phyloP scores from a whole-genome alignment of 2,797 vertebrate genomes.

The Dermochelys coriacea region DNA sequence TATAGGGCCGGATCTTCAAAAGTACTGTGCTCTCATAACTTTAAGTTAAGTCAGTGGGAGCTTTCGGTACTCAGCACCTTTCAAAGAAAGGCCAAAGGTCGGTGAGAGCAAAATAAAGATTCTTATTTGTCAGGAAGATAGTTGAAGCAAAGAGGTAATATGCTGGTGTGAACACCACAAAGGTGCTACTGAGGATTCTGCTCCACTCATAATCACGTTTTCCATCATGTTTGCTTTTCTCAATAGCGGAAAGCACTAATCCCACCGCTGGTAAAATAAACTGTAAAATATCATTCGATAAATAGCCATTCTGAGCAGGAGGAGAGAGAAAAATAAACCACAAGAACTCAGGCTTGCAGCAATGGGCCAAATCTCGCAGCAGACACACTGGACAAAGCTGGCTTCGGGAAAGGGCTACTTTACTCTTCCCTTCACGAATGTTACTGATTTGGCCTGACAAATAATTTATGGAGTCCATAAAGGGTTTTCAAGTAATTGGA shows the following conservation, averaged over 20 bases:
- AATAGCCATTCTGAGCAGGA: background rate
- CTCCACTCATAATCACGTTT: background rate
- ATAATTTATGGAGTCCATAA: background rate
- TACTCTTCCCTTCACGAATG: fast-evolving
- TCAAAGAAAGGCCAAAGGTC: fast-evolving
- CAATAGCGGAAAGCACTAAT: background rate
- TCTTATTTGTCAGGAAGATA: background rate
- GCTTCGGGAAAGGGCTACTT: background rate
- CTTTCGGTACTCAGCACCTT: background rate
- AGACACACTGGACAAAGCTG: fast-evolving
- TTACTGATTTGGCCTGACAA: background rate
- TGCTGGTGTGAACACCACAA: background rate
- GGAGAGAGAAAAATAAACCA: background rate
- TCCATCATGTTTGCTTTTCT: background rate
- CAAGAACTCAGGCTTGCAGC: background rate
- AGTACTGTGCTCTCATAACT: background rate
- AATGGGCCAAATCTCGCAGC: background rate
- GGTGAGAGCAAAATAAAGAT: fast-evolving
- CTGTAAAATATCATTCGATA: background rate
- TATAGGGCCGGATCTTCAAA: background rate
- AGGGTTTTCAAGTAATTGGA: background rate
- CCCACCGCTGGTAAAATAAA: background rate
- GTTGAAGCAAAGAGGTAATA: background rate
- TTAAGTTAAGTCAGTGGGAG: background rate
- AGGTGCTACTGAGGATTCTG: background rate